Percentiles rank a stretch among this genome's conserved stretches.
These are phyloP conservation scores for Galeopterus variegatus DNA, from an alignment of 2,113 vertebrate species.

Conservation along the genomic window DNA sequence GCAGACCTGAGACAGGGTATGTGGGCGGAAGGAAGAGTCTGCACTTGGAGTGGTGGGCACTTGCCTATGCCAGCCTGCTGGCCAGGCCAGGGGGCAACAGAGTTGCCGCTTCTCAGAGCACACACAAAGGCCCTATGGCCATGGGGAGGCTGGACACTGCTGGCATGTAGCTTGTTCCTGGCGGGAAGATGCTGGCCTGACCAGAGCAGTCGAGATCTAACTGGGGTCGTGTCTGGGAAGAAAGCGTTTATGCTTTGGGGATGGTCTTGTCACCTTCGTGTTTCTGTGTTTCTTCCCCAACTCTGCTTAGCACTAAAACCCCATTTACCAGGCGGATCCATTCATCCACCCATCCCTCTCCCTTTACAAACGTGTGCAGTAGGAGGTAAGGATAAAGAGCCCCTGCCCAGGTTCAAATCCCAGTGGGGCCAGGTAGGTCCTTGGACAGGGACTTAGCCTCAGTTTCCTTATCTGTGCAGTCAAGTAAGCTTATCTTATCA, in stretches of 20 bases:
- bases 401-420: no score
- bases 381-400: neutral
- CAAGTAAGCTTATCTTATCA: accelerated
- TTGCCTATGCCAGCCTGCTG: no score
- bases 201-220: neutral
- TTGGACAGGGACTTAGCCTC: neutral
- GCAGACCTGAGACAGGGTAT: neutral
- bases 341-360: accelerated
- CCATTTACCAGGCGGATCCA: accelerated
- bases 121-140: accelerated
- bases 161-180: accelerated
- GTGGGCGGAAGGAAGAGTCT: no score
- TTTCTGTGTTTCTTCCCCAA: accelerated
- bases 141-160: accelerated
- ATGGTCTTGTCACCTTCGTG: accelerated
- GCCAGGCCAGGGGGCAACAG: neutral
- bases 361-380: neutral
- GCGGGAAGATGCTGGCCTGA: neutral
- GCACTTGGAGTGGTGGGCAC: neutral
- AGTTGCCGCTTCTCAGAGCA: neutral
- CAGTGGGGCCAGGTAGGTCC: neutral
- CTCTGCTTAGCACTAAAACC: accelerated
- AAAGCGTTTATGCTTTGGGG: accelerated
- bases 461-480: neutral
- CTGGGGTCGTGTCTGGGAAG: no score